Base-by-base conservation (phyloP, 2,113 vertebrate species). In the Stigmatopora nigra region DNA sequence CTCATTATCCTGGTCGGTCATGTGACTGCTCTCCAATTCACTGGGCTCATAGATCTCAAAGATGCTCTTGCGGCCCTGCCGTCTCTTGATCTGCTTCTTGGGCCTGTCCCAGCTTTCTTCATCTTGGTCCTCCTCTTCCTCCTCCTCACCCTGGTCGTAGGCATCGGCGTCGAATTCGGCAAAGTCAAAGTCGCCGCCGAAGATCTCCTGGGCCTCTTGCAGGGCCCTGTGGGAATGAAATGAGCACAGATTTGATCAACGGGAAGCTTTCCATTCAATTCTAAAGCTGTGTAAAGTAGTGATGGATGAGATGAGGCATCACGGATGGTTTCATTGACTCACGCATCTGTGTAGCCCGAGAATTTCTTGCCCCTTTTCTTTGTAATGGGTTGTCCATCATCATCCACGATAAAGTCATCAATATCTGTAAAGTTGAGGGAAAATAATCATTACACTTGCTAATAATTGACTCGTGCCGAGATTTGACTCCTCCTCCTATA, bases 1-100 rank as follows among this genome's bases (percentile, higher is more conserved):
- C 86, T 99, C 97, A 0, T 98, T 99, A 88, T 99, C 97, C 83
- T 98, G 97, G 83, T 99, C 97, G 0, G 97, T 99, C 67, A 99
- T 92, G 87, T 99, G 96, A 77, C 97, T 99, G 84, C 94, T 98
- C 78, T 99, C 96, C 67, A 99, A 89, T 84, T 99, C 97, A 3
- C 96, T 99, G 69, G 97, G 97, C 75, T 99, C 97, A 0, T 99
- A 99, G 80, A 99, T 92, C 84, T 99, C 97, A 57, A 98, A 99
- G 78, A 99, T 99, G 89, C 95, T 99, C 63, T 95, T 94, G 0
- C 95, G 93, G 11, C 95, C 97, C 68, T 93, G 92, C 1, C 94
- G 93, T 60, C 96, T 95, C 90, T 99, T 99, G 20, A 92, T 71
- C 17, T 95, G 91, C 80, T 99, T 99, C 63, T 98, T 99, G 69